A percentile compares a stretch with the other conserved stretches of the same genome.
phyloP scores from a whole-genome alignment of 2,113 vertebrate genomes.

The Coptodon bakossiorum region DNA sequence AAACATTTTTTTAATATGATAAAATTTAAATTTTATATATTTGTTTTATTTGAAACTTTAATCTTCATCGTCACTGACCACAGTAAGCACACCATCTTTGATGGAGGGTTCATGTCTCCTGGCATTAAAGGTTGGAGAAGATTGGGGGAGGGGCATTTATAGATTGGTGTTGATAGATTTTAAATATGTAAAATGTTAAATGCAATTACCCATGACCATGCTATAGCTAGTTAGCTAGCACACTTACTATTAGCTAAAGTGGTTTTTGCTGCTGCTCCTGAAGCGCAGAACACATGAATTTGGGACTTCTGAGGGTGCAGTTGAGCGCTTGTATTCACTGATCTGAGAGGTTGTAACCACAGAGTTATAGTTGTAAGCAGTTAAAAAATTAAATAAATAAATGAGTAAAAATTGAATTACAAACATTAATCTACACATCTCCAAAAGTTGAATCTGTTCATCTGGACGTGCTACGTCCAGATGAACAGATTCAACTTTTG shows the following conservation, averaged over 20 bases:
- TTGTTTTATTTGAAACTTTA: background rate
- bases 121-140: background rate
- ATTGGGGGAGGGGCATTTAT: background rate
- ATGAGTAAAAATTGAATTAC: background rate
- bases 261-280: background rate
- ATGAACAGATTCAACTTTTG: too few species aligned
- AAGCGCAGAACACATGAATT: background rate
- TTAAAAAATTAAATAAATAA: background rate
- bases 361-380: background rate
- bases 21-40: background rate
- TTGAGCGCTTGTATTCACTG: background rate
- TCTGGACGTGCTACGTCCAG: too few species aligned
- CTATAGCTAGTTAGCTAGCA: background rate
- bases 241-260: background rate
- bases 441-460: too few species aligned
- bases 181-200: background rate
- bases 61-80: background rate
- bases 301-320: background rate
- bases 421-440: background rate
- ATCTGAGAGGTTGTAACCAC: background rate
- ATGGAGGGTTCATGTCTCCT: background rate
- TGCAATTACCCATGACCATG: background rate
- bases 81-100: background rate
- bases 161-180: background rate
- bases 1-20: background rate